Conservation (phyloP, 1,140 invertebrate genomes). For the Pseudomyrmex sp. region DNA sequence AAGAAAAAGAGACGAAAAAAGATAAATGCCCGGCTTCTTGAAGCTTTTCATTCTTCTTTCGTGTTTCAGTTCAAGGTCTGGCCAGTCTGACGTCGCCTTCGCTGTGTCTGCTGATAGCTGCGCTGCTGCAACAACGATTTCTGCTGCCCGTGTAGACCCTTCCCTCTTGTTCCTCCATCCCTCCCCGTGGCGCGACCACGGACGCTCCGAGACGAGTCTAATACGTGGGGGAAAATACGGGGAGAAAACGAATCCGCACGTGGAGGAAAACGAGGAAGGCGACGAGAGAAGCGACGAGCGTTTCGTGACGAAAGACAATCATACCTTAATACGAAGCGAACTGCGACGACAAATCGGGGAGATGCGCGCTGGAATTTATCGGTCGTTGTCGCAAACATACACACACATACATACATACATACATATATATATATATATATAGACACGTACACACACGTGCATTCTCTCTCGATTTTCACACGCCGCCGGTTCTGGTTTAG, state of each 20-base stretch:
- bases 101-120: conserved; percentile 68
- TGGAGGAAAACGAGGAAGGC: conserved; percentile 34
- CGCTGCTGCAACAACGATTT: conserved; percentile 66
- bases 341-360: conserved; percentile 44
- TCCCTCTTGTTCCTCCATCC: no score
- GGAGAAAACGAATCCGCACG: conserved; percentile 15
- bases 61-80: conserved; percentile 82
- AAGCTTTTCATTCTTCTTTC: not conserved
- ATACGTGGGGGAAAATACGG: conserved; percentile 10
- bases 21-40: not conserved
- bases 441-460: not conserved
- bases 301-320: conserved; percentile 82
- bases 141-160: conserved; percentile 68
- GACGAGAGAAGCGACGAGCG: conserved; percentile 59
- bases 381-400: conserved; percentile 15
- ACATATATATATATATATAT: no score
- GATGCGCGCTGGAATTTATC: conserved; percentile 3
- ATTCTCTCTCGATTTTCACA: conserved; percentile 21
- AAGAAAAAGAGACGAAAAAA: not conserved
- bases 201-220: not conserved
- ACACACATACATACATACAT: not conserved
- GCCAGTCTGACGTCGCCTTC: conserved; percentile 74
- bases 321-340: conserved; percentile 68
- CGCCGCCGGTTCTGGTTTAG: conserved; percentile 31
- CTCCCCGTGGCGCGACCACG: not conserved